Conservation (phyloP, 2,888 invertebrate species). For the Metacarcinus magister region DNA sequence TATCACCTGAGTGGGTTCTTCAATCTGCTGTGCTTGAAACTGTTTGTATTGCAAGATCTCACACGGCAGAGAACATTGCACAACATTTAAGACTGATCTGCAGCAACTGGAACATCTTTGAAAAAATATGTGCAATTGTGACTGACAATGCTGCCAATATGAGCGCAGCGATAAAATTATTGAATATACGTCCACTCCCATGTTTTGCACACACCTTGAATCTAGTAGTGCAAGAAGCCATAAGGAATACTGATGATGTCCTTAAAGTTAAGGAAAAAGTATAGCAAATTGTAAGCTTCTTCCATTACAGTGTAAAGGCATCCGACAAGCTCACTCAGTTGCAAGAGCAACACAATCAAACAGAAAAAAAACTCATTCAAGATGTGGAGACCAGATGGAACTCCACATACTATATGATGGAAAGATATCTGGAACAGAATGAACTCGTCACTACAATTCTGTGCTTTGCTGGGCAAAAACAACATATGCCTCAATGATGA, state of each 20-base stretch:
- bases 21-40: constrained; percentile 52
- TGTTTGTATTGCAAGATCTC: background rate
- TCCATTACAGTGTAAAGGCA: constrained; percentile 48
- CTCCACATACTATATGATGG: too few relatives aligned
- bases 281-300: constrained; percentile 46
- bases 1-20: background rate
- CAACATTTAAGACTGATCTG: constrained; percentile 7
- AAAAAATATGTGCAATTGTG: constrained; percentile 58
- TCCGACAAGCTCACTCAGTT: constrained; percentile 38
- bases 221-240: constrained; percentile 61
- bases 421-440: constrained; percentile 58
- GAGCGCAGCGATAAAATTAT: constrained; percentile 1
- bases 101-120: background rate
- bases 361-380: background rate
- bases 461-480: constrained; percentile 41
- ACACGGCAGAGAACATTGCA: constrained; percentile 47
- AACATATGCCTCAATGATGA: constrained; percentile 52
- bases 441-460: constrained; percentile 57
- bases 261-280: constrained; percentile 36
- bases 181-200: constrained; percentile 26
- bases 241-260: constrained; percentile 53
- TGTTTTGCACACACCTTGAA: constrained; percentile 65
- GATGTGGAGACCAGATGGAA: too few relatives aligned
- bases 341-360: background rate
- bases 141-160: constrained; percentile 66